Evolutionary conservation across 2,113 vertebrate species (phyloP).

Genomic region (Mustela lutreola): DNA sequence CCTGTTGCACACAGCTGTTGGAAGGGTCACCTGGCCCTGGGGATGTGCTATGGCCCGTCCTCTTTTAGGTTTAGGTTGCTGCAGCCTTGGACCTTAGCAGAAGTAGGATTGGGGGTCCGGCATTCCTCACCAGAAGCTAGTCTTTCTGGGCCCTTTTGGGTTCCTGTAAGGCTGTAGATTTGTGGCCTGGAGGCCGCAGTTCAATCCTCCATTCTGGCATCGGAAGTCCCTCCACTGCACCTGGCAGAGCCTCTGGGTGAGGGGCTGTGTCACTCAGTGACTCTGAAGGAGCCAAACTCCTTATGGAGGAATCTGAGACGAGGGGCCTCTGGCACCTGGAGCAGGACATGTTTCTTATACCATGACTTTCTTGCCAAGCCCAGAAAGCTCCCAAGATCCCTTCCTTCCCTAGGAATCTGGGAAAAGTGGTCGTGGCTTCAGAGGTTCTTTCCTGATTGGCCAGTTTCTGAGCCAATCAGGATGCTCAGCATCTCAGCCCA

Average conservation of each 20-base stretch:
- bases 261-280: no score
- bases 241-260: not conserved
- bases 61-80: not conserved
- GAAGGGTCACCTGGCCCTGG: not conserved
- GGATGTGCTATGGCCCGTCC: not conserved
- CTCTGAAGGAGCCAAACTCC: not conserved
- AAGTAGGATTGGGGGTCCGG: accelerated
- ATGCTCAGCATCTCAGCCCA: not conserved
- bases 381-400: not conserved
- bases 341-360: not conserved
- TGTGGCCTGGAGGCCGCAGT: no score
- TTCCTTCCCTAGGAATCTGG: not conserved
- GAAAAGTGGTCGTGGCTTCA: not conserved
- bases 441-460: accelerated
- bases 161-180: no score
- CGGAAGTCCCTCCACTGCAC: not conserved
- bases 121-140: not conserved
- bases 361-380: not conserved
- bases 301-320: accelerated
- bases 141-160: not conserved
- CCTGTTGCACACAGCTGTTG: not conserved
- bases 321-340: not conserved
- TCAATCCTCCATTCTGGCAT: not conserved
- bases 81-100: not conserved
- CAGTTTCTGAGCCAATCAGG: not conserved